Base-by-base conservation (phyloP, 2,113 vertebrate species). In the Salvelinus fontinalis region DNA sequence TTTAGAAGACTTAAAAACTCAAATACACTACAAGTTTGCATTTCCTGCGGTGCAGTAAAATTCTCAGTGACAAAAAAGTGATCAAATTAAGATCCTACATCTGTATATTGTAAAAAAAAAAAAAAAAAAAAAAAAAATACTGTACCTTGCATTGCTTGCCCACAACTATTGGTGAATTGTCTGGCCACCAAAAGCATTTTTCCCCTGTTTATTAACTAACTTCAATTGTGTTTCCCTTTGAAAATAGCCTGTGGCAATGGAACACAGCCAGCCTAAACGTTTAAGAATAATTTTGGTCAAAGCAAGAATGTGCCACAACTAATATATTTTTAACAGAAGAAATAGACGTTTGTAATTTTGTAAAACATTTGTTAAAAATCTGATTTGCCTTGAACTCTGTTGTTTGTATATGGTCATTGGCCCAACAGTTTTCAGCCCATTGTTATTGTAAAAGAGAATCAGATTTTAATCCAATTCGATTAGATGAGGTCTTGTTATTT, bases 201-300 rank as follows among this genome's bases (percentile, higher is more conserved):
- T 0, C 51, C 51, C 4, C 4, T 16, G 16, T 54, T 54, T 22
- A 62, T 62, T 62, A 22, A 54, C 59, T n/a, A 62, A 62, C 59
- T n/a, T 71, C 24, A 14, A 54, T 73, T 73, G 9, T 72, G 22
- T 62, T 29, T 18, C 51, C 20, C 27, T 73, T 59, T 73, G 54
- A 60, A 29, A 62, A 11, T 18, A 2, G 70, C 29, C 16, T 29
- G 24, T 54, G 70, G 54, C 71, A 16, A 34, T 60, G 71, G 26
- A 73, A 29, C 29, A 54, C 20, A 22, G 71, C 71, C 54, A 73
- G 57, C 27, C 20, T 62, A 18, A 73, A 62, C 57, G 20, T 16
- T 62, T n/a, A 22, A 72, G 49, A 18, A 12, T 27, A 12, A 44
- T 26, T 72, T 31, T 31, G 12, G 24, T 31, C 48, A 73, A 29